Conservation (phyloP, 1,140 invertebrate species). For the Pseudoatta argentina region DNA sequence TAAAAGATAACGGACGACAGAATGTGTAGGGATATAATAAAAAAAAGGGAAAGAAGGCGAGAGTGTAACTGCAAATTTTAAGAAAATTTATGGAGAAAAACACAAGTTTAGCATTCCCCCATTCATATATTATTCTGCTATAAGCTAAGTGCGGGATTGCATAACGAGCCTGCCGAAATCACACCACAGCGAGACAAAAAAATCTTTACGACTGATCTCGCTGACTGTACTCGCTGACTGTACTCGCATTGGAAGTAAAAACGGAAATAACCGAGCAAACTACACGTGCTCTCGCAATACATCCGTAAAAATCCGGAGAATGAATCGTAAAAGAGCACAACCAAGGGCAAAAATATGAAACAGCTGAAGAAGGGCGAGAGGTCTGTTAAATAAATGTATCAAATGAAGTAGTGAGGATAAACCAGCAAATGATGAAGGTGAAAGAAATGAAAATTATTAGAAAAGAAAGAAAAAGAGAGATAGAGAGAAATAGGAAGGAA, state of each 20-base stretch:
- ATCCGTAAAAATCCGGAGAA: constrained; percentile 50
- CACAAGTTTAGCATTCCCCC: background rate
- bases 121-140: constrained; percentile 32
- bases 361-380: constrained; percentile 25
- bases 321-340: constrained; percentile 42
- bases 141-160: constrained; percentile 7
- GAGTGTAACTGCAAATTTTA: background rate
- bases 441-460: constrained; percentile 40
- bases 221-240: background rate
- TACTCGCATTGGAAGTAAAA: constrained; percentile 30
- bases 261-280: constrained; percentile 22
- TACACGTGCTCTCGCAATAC: constrained; percentile 2
- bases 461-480: too few relatives aligned
- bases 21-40: background rate
- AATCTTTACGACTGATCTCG: constrained; percentile 28
- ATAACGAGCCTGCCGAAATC: constrained; percentile 29
- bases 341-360: constrained; percentile 41
- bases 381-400: constrained; percentile 23
- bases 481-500: background rate
- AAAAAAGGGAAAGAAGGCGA: background rate
- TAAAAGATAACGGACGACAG: constrained; percentile 16
- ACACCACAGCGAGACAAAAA: background rate
- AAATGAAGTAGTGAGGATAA: constrained; percentile 29
- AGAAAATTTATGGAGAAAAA: background rate
- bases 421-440: constrained; percentile 20